Evolutionary conservation across 2,113 vertebrate species (phyloP), one percentile per base, ranked within the genome.

Genomic region (Sebastes schlegelii): DNA sequence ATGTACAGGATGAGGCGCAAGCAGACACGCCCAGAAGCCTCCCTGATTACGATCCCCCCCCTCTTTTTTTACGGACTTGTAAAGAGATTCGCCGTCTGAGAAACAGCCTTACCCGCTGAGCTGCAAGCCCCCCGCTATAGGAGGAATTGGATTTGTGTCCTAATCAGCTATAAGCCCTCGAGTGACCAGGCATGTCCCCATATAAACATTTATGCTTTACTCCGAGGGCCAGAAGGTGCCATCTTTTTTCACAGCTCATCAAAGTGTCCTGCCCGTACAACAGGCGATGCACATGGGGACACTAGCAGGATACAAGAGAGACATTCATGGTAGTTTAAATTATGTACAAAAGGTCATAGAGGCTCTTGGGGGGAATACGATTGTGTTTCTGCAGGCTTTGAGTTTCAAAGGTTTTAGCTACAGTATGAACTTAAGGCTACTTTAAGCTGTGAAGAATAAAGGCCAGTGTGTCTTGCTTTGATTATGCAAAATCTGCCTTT

Each of bases 61-160:
- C 34, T 34, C 34, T 34, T 80, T 71, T 79, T 91, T 89, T 81
- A 90, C 87, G 73, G 87, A 83, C 88, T 86, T 84, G 79, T 91
- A 89, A 88, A 90, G 79, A 76, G 82, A 91, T 83, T 79, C 66
- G 1, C 67, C 5, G 45, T 77, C 80, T 86, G 46, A 82, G 74
- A 77, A 90, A 80, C 68, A 40, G 79, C 88, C 84, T 19, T 51
- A 64, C 43, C 55, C 74, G 54, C 88, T 69, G 72, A 90, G 86
- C 83, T 43, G 45, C 68, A 21, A 75, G 48, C 75, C 74, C 48
- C 78, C 49, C 79, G 34, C 83, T 69, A 84, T 58, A 84, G 82
- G 48, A 76, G 92, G 80, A 94, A 94, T 95, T 79, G 84, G 80
- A 95, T 92, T 92, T 92, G 81, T 84, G 87, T 84, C 67, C 84